Conservation (phyloP, 1,140 invertebrate species). For the Idris sp. region DNA sequence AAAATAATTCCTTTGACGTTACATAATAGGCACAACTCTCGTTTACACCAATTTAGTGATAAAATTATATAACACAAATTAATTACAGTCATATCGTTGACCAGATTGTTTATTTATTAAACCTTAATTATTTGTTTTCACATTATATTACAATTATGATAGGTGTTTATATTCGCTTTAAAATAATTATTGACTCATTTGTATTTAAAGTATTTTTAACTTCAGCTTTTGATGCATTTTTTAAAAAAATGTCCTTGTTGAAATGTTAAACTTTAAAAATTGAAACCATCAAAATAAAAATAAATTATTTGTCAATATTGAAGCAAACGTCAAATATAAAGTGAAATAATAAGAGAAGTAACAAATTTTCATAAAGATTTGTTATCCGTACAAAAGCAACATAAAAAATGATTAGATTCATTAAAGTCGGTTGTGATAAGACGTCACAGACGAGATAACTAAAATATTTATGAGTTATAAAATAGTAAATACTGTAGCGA, state of each 20-base stretch:
- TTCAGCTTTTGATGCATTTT: too few relatives aligned
- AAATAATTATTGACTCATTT: too few relatives aligned
- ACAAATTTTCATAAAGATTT: background rate
- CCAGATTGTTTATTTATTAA: too few relatives aligned
- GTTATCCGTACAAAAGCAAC: background rate
- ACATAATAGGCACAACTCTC: background rate
- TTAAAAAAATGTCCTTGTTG: too few relatives aligned
- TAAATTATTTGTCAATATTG: slow-evolving; percentile 5
- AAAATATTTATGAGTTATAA: slow-evolving; percentile 25
- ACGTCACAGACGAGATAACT: slow-evolving; percentile 24
- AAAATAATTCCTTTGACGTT: slow-evolving; percentile 5
- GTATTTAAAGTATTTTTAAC: too few relatives aligned
- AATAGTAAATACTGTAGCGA: slow-evolving; percentile 19
- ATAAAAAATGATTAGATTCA: slow-evolving; percentile 24
- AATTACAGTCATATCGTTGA: too few relatives aligned
- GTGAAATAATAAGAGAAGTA: background rate
- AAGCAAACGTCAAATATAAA: slow-evolving; percentile 1
- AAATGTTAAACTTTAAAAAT: too few relatives aligned
- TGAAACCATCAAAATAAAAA: too few relatives aligned
- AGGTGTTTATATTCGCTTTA: too few relatives aligned
- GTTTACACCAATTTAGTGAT: background rate
- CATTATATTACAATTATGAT: too few relatives aligned
- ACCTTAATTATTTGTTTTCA: too few relatives aligned
- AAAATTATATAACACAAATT: background rate
- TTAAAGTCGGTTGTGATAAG: slow-evolving; percentile 18